These are phyloP conservation scores for Nephrotoma guestfalica DNA, from an alignment of 2,888 invertebrate species.

Conservation along the genomic window DNA sequence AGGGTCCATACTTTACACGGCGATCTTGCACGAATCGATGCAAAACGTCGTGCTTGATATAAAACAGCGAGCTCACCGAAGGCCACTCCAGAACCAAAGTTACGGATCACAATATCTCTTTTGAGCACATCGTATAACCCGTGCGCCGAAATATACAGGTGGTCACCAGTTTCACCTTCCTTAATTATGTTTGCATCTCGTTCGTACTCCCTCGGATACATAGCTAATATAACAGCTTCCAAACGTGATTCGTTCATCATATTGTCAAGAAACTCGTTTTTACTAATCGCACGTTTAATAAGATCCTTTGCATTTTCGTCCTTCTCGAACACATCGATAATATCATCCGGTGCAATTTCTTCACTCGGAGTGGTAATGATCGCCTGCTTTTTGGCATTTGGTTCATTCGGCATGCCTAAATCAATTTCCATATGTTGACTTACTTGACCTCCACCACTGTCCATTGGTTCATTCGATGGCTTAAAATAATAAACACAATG, in stretches of 20 bases:
- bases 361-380: not conserved
- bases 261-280: constrained; percentile 71
- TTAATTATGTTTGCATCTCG: constrained; percentile 57
- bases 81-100: constrained; percentile 66
- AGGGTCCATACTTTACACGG: constrained; percentile 78
- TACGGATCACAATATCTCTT: constrained; percentile 58
- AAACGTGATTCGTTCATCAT: constrained; percentile 58
- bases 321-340: constrained; percentile 40
- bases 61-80: constrained; percentile 89
- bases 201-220: constrained; percentile 54
- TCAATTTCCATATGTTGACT: no score
- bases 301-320: constrained; percentile 40
- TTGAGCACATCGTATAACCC: constrained; percentile 80
- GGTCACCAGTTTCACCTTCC: constrained; percentile 71
- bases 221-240: constrained; percentile 64
- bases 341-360: constrained; percentile 11
- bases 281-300: constrained; percentile 55
- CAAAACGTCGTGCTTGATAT: constrained; percentile 84
- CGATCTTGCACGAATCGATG: constrained; percentile 62
- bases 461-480: no score
- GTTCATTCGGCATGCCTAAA: no score
- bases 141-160: constrained; percentile 72
- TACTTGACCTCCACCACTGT: no score
- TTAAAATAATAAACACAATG: no score
- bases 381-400: no score